These are phyloP conservation scores for Drosophila flavopinicola DNA, from an alignment of 2,888 invertebrate species.

Conservation along the genomic window DNA sequence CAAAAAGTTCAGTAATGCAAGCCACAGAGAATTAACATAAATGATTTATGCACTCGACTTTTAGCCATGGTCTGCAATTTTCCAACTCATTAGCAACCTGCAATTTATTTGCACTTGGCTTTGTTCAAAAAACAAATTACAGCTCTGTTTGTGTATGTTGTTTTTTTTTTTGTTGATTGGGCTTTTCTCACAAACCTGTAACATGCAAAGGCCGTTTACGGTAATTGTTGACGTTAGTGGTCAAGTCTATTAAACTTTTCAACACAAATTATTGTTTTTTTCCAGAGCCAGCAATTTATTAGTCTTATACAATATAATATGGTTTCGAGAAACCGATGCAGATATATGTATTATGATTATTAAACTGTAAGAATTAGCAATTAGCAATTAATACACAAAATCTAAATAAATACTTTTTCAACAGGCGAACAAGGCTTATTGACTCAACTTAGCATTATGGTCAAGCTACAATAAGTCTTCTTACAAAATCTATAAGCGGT, in stretches of 20 bases:
- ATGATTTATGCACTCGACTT: conserved; percentile 66
- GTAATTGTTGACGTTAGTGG: not conserved
- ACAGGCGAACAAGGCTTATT: too few relatives aligned
- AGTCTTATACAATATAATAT: too few relatives aligned
- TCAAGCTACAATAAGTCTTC: too few relatives aligned
- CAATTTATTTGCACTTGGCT: conserved; percentile 53
- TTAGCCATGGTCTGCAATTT: conserved; percentile 56
- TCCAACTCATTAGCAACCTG: conserved; percentile 64
- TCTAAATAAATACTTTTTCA: too few relatives aligned
- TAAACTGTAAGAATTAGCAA: not conserved
- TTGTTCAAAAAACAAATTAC: conserved; percentile 27
- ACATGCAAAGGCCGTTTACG: not conserved
- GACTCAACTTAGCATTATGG: too few relatives aligned
- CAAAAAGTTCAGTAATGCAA: conserved; percentile 19
- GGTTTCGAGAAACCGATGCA: not conserved
- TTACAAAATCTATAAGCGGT: not conserved
- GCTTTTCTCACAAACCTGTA: conserved; percentile 5
- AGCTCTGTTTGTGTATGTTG: conserved; percentile 13
- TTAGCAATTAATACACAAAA: too few relatives aligned
- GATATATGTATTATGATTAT: not conserved
- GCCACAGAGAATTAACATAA: conserved; percentile 59
- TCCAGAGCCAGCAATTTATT: not conserved
- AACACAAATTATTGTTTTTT: not conserved
- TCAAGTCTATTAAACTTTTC: not conserved
- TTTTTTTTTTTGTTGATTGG: too few relatives aligned